A percentile compares a stretch with the other conserved stretches of the same genome.
Conservation (phyloP, 2,797 vertebrate genomes). For the Trematomus bernacchii region DNA sequence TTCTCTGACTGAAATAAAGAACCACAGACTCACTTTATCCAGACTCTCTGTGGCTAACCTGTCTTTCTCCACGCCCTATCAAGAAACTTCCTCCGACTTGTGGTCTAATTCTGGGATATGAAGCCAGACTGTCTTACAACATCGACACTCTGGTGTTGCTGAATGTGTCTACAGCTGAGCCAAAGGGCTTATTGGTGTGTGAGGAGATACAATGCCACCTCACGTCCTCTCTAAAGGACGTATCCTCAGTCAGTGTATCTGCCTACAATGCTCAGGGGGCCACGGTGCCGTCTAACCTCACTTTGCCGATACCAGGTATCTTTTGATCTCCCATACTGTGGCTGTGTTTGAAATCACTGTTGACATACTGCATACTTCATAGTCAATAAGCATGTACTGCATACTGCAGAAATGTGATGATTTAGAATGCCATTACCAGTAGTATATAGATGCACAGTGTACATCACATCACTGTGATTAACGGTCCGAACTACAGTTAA, state of each 20-base stretch:
- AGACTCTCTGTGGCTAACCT: neutral
- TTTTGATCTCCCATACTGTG: neutral
- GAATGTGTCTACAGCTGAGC: constrained; percentile 42
- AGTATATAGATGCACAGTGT: too few relatives aligned
- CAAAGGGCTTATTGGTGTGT: constrained; percentile 17
- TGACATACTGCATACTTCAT: too few relatives aligned
- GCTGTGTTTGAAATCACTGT: too few relatives aligned
- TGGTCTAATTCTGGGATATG: constrained; percentile 72
- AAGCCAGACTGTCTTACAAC: constrained; percentile 52
- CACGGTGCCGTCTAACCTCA: constrained; percentile 58
- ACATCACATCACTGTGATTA: too few relatives aligned
- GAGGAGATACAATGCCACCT: constrained; percentile 43
- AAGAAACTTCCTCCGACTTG: constrained; percentile 78
- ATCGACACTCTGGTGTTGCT: constrained; percentile 4
- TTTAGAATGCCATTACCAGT: too few relatives aligned
- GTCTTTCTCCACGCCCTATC: constrained; percentile 19
- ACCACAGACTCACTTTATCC: neutral
- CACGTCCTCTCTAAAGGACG: constrained; percentile 39
- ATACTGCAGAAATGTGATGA: too few relatives aligned
- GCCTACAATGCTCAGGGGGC: constrained; percentile 68
- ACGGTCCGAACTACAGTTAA: too few relatives aligned
- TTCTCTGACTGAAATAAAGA: neutral
- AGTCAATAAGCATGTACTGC: too few relatives aligned
- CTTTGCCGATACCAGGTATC: constrained; percentile 59
- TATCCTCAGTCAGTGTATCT: constrained; percentile 55